phyloP scores from a whole-genome alignment of 2,888 invertebrate species.

The Elysia crispata region DNA sequence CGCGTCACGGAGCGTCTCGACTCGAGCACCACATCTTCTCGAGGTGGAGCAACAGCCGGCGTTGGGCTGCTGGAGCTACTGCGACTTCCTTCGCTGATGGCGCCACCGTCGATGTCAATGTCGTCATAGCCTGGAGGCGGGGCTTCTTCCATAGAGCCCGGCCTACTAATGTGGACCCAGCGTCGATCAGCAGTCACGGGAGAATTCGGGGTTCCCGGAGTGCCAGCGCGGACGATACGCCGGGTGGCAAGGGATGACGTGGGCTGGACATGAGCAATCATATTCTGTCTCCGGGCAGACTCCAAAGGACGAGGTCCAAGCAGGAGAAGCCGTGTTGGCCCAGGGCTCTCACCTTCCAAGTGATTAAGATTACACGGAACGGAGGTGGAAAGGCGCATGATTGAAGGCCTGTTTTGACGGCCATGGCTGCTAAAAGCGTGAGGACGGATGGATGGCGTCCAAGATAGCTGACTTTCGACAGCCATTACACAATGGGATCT shows the following conservation, averaged over 20 bases:
- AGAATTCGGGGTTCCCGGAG: too few relatives aligned
- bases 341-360: constrained; percentile 10
- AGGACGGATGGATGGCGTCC: constrained; percentile 6
- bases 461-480: constrained; percentile 17
- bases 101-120: neutral
- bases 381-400: constrained; percentile 40
- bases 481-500: constrained; percentile 14
- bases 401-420: constrained; percentile 17
- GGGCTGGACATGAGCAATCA: too few relatives aligned
- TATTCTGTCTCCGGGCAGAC: too few relatives aligned
- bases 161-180: too few relatives aligned
- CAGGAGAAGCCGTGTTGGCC: neutral
- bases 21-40: neutral
- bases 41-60: neutral
- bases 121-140: neutral
- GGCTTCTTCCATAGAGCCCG: too few relatives aligned
- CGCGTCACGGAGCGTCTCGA: neutral
- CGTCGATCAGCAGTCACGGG: too few relatives aligned
- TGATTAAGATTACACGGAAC: constrained; percentile 48
- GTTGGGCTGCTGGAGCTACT: too few relatives aligned
- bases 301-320: constrained; percentile 21
- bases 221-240: too few relatives aligned
- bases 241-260: too few relatives aligned
- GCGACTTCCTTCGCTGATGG: too few relatives aligned
- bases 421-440: neutral